Conservation (phyloP, 2,888 invertebrate genomes). For the Lepidochitona cinerea region DNA sequence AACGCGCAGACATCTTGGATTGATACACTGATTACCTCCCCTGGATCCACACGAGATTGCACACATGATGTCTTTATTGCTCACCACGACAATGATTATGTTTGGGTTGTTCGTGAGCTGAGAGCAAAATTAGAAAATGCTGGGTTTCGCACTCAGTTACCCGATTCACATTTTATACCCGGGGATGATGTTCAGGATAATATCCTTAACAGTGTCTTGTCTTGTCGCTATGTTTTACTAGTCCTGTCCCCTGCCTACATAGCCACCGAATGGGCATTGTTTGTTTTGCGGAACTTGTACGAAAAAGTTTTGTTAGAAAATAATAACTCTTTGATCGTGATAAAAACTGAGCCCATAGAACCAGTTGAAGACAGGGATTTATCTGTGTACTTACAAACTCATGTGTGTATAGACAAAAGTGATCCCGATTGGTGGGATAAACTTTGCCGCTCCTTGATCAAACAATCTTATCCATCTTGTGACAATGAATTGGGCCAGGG, state of each 20-base stretch:
- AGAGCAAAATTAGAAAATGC: constrained; percentile 28
- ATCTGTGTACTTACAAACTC: background rate
- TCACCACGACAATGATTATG: constrained; percentile 34
- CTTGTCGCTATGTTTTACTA: constrained; percentile 34
- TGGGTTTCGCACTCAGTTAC: constrained; percentile 31
- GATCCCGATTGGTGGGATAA: background rate
- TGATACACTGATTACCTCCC: background rate
- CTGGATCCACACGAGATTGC: background rate
- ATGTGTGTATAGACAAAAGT: background rate
- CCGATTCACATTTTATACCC: constrained; percentile 43
- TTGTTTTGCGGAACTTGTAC: constrained; percentile 35
- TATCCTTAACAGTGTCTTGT: constrained; percentile 33
- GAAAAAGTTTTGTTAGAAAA: constrained; percentile 38
- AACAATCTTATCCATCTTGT: background rate
- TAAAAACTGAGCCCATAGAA: constrained; percentile 25
- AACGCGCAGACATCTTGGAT: background rate
- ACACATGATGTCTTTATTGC: constrained; percentile 34
- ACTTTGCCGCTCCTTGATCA: background rate
- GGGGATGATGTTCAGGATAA: constrained; percentile 45
- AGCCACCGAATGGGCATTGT: constrained; percentile 41
- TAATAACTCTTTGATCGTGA: constrained; percentile 37
- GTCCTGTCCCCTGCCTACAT: constrained; percentile 30
- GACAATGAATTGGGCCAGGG: too few relatives aligned
- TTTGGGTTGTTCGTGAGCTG: constrained; percentile 30
- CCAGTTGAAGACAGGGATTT: background rate